Base-by-base conservation (phyloP, 2,797 vertebrate genomes). In the Jordanella pulchra region DNA sequence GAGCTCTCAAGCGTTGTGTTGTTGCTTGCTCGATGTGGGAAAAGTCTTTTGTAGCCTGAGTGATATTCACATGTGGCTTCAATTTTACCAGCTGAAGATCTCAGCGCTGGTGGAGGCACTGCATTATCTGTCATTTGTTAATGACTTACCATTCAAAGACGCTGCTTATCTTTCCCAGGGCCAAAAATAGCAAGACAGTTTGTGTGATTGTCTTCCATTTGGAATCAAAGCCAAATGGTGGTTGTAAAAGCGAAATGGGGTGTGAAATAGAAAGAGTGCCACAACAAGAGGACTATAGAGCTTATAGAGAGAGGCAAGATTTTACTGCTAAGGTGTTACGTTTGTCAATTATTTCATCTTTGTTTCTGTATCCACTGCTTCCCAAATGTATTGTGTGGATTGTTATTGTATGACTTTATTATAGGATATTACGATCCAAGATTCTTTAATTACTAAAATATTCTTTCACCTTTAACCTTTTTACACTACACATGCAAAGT, bases 31-130 rank as follows among this genome's bases (percentile, higher is more conserved):
- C 54, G 60, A 92, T 74, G 80, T 94, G 93, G 93, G 93, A 95
- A 95, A 94, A 90, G 92, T 89, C 93, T 92, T n/a, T 85, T 79
- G 85, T 79, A 89, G 86, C 83, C 39, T 80, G 25, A 75, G 75
- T 76, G 82, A 82, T 89, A 85, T 85, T 80, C 81, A 92, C 94
- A 95, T 94, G 91, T 94, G 93, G 93, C 89, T 93, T 90, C 91
- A 88, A 92, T 94, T 93, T 89, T 42, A 69, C 80, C 89, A 84
- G 82, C 87, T 78, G 83, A 91, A 89, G 84, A 89, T 89, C 90
- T 91, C 47, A 13, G 86, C 84, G 86, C 90, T 78, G 79, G 80
- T 83, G 47, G 77, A 82, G 68, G 82, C 51, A 60, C 73, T 73
- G 86, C 81, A 86, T 93, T 93, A 92, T 89, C 90, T 92, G 91